Conservation (phyloP, 2,888 invertebrate species). For the Gasteruption jaculator region DNA sequence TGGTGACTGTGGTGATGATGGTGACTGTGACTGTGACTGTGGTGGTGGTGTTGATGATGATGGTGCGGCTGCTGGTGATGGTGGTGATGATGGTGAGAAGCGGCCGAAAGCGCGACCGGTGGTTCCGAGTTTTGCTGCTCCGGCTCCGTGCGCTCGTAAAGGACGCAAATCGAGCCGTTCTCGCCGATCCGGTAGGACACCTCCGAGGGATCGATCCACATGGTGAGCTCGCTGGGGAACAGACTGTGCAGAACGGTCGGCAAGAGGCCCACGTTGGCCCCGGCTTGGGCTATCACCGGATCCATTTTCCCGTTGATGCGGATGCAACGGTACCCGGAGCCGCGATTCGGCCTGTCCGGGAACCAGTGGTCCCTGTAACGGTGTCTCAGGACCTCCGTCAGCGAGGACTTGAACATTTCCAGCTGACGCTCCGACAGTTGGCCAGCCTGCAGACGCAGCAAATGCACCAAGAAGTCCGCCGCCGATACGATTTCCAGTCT, state of each 20-base stretch:
- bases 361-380: conserved; percentile 69
- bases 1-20: conserved; percentile 20
- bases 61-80: conserved; percentile 14
- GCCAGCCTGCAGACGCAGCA: conserved; percentile 50
- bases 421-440: conserved; percentile 51
- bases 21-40: conserved; percentile 21
- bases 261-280: conserved; percentile 60
- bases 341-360: conserved; percentile 66
- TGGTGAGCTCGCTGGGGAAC: conserved; percentile 67
- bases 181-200: conserved; percentile 66
- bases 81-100: conserved; percentile 17
- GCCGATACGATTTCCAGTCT: conserved; percentile 55
- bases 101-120: conserved; percentile 19
- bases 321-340: conserved; percentile 68
- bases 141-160: conserved; percentile 51
- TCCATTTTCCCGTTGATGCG: conserved; percentile 70
- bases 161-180: conserved; percentile 61
- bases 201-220: conserved; percentile 74
- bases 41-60: conserved; percentile 23
- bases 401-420: conserved; percentile 51
- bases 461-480: conserved; percentile 54
- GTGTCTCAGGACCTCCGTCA: conserved; percentile 51
- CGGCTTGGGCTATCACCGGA: conserved; percentile 64
- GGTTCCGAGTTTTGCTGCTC: conserved; percentile 32
- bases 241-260: conserved; percentile 57